A percentile compares a stretch with the other conserved stretches of the same genome.
These are phyloP conservation scores for Hemibagrus guttatus DNA, from an alignment of 2,797 vertebrate species.

Conservation along the genomic window DNA sequence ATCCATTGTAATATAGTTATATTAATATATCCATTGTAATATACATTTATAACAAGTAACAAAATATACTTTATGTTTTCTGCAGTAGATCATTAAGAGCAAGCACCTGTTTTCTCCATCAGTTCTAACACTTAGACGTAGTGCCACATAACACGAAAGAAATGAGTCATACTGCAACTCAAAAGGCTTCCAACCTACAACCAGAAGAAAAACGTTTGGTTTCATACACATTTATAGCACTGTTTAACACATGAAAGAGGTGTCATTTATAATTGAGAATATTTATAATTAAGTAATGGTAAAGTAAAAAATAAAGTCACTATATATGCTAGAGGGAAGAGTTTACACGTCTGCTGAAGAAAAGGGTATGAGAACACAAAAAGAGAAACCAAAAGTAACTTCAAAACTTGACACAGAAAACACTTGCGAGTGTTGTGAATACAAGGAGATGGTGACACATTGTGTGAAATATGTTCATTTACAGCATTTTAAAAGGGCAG, in stretches of 20 bases:
- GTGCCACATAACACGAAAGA: conserved; percentile 19
- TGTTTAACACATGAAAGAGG: not conserved
- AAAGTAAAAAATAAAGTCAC: not conserved
- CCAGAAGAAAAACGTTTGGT: not conserved
- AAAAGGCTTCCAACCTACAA: conserved; percentile 17
- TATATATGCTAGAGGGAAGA: not conserved
- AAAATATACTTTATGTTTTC: not conserved
- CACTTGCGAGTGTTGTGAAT: too few relatives aligned
- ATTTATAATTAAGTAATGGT: not conserved
- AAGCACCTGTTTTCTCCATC: conserved; percentile 44
- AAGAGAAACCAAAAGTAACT: not conserved
- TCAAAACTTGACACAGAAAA: not conserved
- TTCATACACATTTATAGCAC: conserved; percentile 1
- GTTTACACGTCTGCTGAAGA: not conserved
- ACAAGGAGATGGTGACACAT: not conserved
- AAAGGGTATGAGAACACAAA: not conserved
- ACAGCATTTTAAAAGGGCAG: not conserved
- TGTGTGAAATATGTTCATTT: not conserved
- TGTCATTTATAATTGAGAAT: not conserved
- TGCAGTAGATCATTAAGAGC: not conserved
- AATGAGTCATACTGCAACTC: conserved; percentile 26
- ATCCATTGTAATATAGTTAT: too few relatives aligned
- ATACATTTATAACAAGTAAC: not conserved
- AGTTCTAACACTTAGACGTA: conserved; percentile 3
- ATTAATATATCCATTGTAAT: too few relatives aligned